Percentiles rank a stretch among this genome's conserved stretches.
Conservation (phyloP, 2,888 invertebrate genomes). For the Thymelicus lineola region DNA sequence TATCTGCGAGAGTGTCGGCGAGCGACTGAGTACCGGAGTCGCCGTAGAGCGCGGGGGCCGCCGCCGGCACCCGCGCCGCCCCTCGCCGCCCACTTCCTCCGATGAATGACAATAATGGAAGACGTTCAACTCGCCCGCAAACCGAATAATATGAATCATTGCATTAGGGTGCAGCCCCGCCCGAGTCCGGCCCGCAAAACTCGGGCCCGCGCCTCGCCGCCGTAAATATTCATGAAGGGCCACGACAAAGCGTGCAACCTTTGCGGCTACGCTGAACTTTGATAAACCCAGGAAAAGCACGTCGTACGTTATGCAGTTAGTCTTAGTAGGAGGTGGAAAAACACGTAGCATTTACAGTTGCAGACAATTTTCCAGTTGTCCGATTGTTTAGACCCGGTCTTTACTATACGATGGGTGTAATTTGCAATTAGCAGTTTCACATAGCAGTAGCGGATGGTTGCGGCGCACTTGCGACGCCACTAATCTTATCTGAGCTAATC, state of each 20-base stretch:
- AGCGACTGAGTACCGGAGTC: constrained; percentile 81
- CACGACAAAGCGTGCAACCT: constrained; percentile 55
- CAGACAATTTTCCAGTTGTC: constrained; percentile 26
- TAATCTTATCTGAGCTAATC: constrained; percentile 82
- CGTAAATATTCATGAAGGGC: constrained; percentile 67
- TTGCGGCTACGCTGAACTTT: constrained; percentile 36
- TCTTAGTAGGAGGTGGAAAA: neutral
- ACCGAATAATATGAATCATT: constrained; percentile 85
- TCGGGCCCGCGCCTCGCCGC: constrained; percentile 54
- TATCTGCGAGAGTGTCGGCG: constrained; percentile 82
- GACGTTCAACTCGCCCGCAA: constrained; percentile 85
- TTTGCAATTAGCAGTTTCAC: constrained; percentile 70
- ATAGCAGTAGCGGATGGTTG: constrained; percentile 55
- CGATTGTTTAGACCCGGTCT: constrained; percentile 21
- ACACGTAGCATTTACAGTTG: neutral
- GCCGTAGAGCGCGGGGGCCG: constrained; percentile 72
- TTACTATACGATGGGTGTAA: constrained; percentile 50
- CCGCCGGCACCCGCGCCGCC: constrained; percentile 76
- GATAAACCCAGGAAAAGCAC: constrained; percentile 48
- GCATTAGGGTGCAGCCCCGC: constrained; percentile 85
- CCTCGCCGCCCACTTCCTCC: constrained; percentile 83
- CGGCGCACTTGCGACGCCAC: constrained; percentile 59
- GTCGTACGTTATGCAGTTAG: constrained; percentile 41
- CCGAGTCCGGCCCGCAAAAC: constrained; percentile 74
- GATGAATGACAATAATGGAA: constrained; percentile 85